A percentile compares a stretch with the other conserved stretches of the same genome.
Evolutionary conservation across 2,113 vertebrate species (phyloP).

Genomic region (Hipposideros armiger): DNA sequence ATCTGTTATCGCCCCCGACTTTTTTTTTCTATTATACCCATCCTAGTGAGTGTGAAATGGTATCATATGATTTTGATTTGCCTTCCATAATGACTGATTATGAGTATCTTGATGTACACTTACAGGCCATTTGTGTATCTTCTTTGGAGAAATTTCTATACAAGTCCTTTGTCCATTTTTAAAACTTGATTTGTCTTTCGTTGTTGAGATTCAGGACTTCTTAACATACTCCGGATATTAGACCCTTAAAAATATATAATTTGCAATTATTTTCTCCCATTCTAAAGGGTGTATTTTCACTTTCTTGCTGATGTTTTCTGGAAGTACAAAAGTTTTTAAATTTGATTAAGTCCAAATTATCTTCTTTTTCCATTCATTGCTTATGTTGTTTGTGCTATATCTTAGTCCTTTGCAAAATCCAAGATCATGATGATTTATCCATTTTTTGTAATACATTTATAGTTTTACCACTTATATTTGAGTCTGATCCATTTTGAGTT

Average conservation of each 20-base stretch:
- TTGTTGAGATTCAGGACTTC: background rate
- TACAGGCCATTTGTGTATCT: background rate
- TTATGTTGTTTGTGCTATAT: background rate
- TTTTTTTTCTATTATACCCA: background rate
- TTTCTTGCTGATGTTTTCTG: background rate
- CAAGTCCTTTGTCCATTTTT: no score
- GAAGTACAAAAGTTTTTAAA: background rate
- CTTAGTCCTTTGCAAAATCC: background rate
- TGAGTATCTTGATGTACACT: background rate
- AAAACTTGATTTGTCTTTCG: background rate
- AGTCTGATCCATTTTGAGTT: background rate
- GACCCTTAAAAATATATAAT: background rate
- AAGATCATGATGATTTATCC: background rate
- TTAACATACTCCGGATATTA: background rate
- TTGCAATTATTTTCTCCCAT: background rate
- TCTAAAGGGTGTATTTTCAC: background rate
- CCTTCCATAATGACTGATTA: background rate
- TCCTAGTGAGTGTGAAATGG: background rate
- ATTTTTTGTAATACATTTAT: background rate
- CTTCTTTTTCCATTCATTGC: background rate
- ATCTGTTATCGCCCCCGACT: no score
- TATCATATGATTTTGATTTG: background rate
- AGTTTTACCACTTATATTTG: background rate
- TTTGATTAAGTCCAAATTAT: background rate
- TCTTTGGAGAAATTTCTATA: no score